These are phyloP conservation scores for Brachionus asplanchnoidis DNA, from an alignment of 1,140 invertebrate genomes.

Conservation along the genomic window DNA sequence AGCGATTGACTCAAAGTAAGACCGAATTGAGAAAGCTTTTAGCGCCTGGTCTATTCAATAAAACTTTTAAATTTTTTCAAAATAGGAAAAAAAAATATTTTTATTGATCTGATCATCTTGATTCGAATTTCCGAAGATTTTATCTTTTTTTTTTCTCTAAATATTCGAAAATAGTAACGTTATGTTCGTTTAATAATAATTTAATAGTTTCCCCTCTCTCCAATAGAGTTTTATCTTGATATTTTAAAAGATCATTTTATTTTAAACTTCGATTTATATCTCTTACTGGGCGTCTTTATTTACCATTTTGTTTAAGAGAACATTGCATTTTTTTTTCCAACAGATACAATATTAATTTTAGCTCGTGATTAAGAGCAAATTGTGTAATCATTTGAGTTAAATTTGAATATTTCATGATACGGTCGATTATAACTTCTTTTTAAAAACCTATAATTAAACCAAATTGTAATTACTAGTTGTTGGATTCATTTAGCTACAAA, in stretches of 20 bases:
- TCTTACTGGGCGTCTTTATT: background rate
- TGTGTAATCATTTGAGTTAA: background rate
- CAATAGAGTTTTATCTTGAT: background rate
- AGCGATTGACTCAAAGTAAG: background rate
- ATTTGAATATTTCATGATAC: background rate
- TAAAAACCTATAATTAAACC: background rate
- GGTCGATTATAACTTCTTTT: background rate
- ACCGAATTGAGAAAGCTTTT: conserved; percentile 1
- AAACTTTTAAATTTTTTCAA: background rate
- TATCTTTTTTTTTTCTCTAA: background rate
- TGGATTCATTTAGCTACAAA: background rate
- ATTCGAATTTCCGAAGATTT: background rate
- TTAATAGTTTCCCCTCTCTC: background rate
- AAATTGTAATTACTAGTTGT: background rate
- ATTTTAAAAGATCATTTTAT: background rate
- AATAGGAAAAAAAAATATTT: background rate
- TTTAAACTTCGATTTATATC: background rate
- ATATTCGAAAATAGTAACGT: conserved; percentile 2
- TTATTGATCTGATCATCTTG: background rate
- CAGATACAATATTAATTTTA: background rate
- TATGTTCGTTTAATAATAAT: background rate
- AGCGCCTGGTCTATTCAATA: background rate
- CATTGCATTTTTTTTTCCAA: background rate
- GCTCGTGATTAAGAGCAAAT: background rate
- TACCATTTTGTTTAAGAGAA: background rate